Percentiles rank a stretch among this genome's conserved stretches.
phyloP scores from a whole-genome alignment of 2,888 invertebrate genomes.

The Galerucella calmariensis region DNA sequence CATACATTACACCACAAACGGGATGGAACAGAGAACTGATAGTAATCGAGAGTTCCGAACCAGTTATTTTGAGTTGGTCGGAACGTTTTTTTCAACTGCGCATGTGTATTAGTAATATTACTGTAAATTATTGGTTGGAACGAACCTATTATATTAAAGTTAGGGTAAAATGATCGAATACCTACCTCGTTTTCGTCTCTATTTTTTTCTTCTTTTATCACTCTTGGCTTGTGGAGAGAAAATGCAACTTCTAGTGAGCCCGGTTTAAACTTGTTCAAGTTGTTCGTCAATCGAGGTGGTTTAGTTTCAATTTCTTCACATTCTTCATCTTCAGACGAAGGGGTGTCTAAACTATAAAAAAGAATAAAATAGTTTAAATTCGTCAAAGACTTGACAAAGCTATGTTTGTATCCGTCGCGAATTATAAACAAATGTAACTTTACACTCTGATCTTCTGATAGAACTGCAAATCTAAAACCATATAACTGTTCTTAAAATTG shows the following conservation, averaged over 20 bases:
- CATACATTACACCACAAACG: no score
- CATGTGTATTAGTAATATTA: no score
- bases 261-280: not conserved
- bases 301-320: not conserved
- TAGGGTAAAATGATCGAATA: not conserved
- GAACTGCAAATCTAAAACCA: no score
- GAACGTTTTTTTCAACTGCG: no score
- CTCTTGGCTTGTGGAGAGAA: not conserved
- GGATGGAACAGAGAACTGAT: no score
- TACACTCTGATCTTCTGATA: no score
- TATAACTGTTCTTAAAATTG: no score
- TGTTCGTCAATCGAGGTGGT: not conserved
- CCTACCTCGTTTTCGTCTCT: not conserved
- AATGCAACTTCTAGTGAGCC: not conserved
- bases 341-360: not conserved
- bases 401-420: not conserved
- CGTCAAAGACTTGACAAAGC: not conserved
- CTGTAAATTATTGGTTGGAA: no score
- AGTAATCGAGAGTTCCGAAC: no score
- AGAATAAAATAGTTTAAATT: not conserved
- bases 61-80: no score
- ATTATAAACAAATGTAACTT: no score
- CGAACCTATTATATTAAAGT: not conserved
- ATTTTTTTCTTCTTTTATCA: not conserved
- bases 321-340: slow-evolving; percentile 11